phyloP scores from a whole-genome alignment of 1,140 invertebrate species.

The Papilio polyxenes region DNA sequence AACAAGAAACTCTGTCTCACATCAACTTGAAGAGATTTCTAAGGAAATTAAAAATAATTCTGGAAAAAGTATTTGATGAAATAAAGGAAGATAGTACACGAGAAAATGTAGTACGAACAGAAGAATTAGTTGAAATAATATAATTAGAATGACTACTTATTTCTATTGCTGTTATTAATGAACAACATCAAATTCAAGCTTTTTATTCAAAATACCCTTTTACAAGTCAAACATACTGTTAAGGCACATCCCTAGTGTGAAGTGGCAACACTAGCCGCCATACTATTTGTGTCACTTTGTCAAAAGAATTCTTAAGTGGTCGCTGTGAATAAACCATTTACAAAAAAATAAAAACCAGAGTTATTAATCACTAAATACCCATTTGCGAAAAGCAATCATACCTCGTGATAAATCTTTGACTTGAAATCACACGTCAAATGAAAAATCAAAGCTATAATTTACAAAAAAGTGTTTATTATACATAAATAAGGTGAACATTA shows the following conservation, averaged over 20 bases:
- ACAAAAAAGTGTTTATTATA: slow-evolving; percentile 33
- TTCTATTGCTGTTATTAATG: background rate
- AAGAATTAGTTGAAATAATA: slow-evolving; percentile 73
- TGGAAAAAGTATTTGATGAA: slow-evolving; percentile 63
- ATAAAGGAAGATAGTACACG: slow-evolving; percentile 33
- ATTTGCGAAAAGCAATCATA: too few species aligned
- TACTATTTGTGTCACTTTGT: too few species aligned
- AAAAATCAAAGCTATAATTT: slow-evolving; percentile 18
- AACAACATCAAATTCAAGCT: background rate
- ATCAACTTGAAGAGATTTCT: slow-evolving; percentile 70
- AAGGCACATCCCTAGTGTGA: too few species aligned
- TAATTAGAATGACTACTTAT: slow-evolving; percentile 44
- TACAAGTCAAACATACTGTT: background rate
- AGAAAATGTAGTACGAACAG: slow-evolving; percentile 54
- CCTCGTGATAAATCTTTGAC: background rate
- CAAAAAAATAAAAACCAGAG: too few species aligned
- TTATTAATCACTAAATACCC: too few species aligned
- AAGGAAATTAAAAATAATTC: slow-evolving; percentile 64
- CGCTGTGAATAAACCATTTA: too few species aligned
- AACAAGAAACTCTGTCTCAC: slow-evolving; percentile 69
- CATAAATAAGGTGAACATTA: slow-evolving; percentile 53
- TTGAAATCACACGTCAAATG: background rate
- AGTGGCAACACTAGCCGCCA: too few species aligned
- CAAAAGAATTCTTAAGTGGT: too few species aligned
- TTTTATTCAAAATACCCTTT: background rate